Evolutionary conservation across 2,113 vertebrate species (phyloP), one percentile per base, ranked within the genome.

Genomic region (Pelodiscus sinensis): DNA sequence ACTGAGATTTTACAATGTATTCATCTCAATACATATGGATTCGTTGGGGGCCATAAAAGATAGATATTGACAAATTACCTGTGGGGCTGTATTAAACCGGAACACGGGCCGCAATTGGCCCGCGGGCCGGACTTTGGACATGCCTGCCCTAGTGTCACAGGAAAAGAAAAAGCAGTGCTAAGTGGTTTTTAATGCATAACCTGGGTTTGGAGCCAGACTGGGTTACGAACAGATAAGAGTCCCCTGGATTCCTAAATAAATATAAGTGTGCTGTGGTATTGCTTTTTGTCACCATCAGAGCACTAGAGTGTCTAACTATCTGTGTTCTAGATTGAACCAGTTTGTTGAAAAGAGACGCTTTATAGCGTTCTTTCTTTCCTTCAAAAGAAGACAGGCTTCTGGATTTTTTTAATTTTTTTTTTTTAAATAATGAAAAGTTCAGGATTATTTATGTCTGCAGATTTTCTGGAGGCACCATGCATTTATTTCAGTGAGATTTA

Each of bases 101-200:
- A n/a, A n/a, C n/a, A n/a, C n/a, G n/a, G n/a, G n/a, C n/a, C n/a
- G n/a, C n/a, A n/a, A n/a, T n/a, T n/a, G n/a, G n/a, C n/a, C n/a
- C n/a, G n/a, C n/a, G n/a, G n/a, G n/a, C n/a, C n/a, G n/a, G n/a
- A n/a, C n/a, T n/a, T n/a, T n/a, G n/a, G n/a, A n/a, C n/a, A n/a
- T n/a, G n/a, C n/a, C n/a, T 90, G 57, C 79, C 44, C 73, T 16
- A 82, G n/a, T 88, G 78, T 91, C 56, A 86, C 27, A 58, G 90
- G 89, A 56, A 60, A 91, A 95, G 71, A 93, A 68, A 44, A 92
- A 90, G 58, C 78, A 84, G 8, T 80, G 62, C 73, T 93, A 87
- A 83, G 55, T 65, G 58, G 8, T 56, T 93, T 77, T 96, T 52
- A 87, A n/a, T 71, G 15, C 84, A 15, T 79, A 44, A 27, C 85